Conservation (phyloP, 2,888 invertebrate species). For the Lacanobia oleracea region DNA sequence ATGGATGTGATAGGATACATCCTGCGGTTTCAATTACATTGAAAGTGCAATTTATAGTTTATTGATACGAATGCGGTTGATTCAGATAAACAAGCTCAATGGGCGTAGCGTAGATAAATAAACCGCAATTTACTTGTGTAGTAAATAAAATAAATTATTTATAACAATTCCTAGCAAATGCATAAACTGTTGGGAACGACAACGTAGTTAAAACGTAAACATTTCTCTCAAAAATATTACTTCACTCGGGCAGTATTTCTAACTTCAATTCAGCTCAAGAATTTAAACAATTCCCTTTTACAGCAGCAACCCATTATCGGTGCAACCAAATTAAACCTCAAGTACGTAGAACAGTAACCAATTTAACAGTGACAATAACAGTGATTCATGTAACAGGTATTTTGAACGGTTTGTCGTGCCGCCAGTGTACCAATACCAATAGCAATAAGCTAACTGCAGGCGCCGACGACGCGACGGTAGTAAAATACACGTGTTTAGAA, state of each 20-base stretch:
- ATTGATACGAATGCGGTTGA: constrained; percentile 75
- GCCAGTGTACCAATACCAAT: constrained; percentile 37
- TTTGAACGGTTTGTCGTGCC: constrained; percentile 62
- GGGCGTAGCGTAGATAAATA: constrained; percentile 43
- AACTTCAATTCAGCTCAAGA: constrained; percentile 29
- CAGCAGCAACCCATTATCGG: constrained; percentile 29
- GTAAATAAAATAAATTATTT: neutral
- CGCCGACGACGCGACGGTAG: constrained; percentile 60
- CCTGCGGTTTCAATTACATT: constrained; percentile 88
- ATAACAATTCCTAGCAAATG: neutral
- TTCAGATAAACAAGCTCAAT: constrained; percentile 60
- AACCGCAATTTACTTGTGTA: constrained; percentile 16
- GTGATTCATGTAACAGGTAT: constrained; percentile 70
- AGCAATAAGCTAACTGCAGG: constrained; percentile 57
- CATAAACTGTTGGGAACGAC: neutral
- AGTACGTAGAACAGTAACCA: constrained; percentile 46
- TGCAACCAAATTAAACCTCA: constrained; percentile 50
- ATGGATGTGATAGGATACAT: constrained; percentile 86
- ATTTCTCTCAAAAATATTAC: constrained; percentile 6
- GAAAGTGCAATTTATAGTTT: constrained; percentile 81
- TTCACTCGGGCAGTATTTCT: constrained; percentile 12
- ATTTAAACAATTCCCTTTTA: constrained; percentile 40
- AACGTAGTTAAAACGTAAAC: constrained; percentile 2
- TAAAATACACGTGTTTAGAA: constrained; percentile 74
- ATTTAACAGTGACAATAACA: constrained; percentile 59